Evolutionary conservation across 2,113 vertebrate genomes (phyloP).

Genomic region (Capricornis sumatraensis): DNA sequence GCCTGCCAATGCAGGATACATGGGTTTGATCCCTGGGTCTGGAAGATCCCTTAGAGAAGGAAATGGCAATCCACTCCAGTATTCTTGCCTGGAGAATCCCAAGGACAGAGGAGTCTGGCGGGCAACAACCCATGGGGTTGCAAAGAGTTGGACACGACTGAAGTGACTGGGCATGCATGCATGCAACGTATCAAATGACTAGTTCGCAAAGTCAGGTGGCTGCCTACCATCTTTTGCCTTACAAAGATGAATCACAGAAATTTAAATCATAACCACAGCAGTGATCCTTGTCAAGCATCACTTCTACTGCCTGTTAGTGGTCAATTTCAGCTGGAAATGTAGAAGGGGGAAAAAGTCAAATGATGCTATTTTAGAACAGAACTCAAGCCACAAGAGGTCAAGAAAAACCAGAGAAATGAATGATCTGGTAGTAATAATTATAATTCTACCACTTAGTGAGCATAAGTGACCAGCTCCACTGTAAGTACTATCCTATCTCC

Average conservation of each 20-base stretch:
- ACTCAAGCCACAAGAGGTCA: neutral
- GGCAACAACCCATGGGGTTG: neutral
- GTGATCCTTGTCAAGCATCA: neutral
- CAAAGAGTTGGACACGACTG: neutral
- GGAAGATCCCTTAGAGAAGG: neutral
- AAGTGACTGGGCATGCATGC: rapidly evolving
- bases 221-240: neutral
- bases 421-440: neutral
- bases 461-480: neutral
- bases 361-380: neutral
- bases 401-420: neutral
- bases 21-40: neutral
- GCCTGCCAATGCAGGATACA: neutral
- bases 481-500: rapidly evolving
- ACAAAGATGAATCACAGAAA: neutral
- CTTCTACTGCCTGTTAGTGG: no score
- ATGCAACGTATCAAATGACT: neutral
- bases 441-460: neutral
- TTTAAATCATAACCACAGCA: neutral
- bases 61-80: neutral
- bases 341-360: neutral
- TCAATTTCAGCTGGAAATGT: neutral
- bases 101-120: neutral
- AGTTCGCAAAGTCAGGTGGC: neutral
- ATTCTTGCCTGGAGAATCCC: neutral